Base-by-base conservation (phyloP, 2,888 invertebrate genomes). In the Thereva unica region DNA sequence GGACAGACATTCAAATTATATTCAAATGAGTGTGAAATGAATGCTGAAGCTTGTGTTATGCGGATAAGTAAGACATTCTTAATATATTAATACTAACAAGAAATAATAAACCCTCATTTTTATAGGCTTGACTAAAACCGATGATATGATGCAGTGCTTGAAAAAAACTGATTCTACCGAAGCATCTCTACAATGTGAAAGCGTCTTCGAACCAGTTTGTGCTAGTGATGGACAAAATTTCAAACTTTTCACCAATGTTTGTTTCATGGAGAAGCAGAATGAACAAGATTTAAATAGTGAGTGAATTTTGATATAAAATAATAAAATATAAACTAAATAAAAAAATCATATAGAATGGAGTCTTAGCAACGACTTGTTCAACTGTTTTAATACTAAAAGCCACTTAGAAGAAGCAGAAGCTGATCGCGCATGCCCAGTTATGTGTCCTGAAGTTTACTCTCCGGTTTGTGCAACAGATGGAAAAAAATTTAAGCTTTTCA, bases 1-100 rank as follows among this genome's bases (percentile, higher is more conserved):
- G 53, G 53, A 37, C n/a, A 23, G 5, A 8, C 4, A 8, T 5
- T 9, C 34, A 4, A 7, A 1, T 4, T 37, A 1, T 53, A 37
- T 10, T 1, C 40, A 10, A 53, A 53, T 35, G 6, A 53, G 37
- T 53, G 53, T 10, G 38, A 35, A 53, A 53, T 53, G 53, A 34
- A 53, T 23, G n/a, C 9, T 40, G 53, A 53, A 35, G 23, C 8
- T 35, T 50, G 50, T 9, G 23, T 35, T 34, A 5, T 23, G 47
- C 8, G n/a, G 41, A 35, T n/a, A 34, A 59, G 6, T 35, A 45
- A 6, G 47, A 45, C 9, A 45, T 9, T 45, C 2, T 34, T 59
- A 3, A 5, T 4, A 37, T 9, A 5, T 50, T 23, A 47, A 5
- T 47, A 38, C 41, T 38, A 5, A 4, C 45, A 40, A 9, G 40